Conservation (phyloP, 2,888 invertebrate species). For the Hypena proboscidalis region DNA sequence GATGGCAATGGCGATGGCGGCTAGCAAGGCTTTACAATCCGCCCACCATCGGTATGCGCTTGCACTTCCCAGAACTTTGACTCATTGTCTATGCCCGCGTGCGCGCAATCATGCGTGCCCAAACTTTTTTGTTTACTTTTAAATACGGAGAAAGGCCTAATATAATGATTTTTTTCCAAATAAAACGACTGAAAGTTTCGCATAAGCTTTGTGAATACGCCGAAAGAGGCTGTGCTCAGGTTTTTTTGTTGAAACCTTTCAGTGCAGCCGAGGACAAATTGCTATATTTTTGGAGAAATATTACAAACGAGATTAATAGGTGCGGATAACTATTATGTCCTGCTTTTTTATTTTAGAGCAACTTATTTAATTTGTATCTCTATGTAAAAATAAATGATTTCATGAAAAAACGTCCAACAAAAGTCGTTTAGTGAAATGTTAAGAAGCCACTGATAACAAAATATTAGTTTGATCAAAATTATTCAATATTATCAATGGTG, state of each 20-base stretch:
- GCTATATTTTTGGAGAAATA: background rate
- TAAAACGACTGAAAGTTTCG: conserved; percentile 1
- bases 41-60: background rate
- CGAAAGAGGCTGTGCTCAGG: background rate
- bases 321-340: too few relatives aligned
- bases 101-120: conserved; percentile 3
- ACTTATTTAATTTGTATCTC: too few relatives aligned
- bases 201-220: background rate
- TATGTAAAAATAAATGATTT: too few relatives aligned
- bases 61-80: conserved; percentile 31
- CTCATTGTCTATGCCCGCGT: conserved; percentile 20
- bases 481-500: too few relatives aligned
- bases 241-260: background rate
- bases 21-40: background rate
- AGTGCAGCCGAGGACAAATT: too few relatives aligned
- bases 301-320: too few relatives aligned
- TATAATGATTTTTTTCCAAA: conserved; percentile 26
- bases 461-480: too few relatives aligned
- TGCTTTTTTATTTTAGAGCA: too few relatives aligned
- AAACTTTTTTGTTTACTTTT: conserved; percentile 14
- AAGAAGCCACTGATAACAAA: too few relatives aligned
- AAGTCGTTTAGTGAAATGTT: too few relatives aligned
- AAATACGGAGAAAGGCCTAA: conserved; percentile 36
- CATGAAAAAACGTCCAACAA: too few relatives aligned
- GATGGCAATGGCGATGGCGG: too few relatives aligned